Percentiles rank a stretch among this genome's conserved stretches.
Evolutionary conservation across 2,113 vertebrate genomes (phyloP).

Genomic region (Embiotoca jacksoni): DNA sequence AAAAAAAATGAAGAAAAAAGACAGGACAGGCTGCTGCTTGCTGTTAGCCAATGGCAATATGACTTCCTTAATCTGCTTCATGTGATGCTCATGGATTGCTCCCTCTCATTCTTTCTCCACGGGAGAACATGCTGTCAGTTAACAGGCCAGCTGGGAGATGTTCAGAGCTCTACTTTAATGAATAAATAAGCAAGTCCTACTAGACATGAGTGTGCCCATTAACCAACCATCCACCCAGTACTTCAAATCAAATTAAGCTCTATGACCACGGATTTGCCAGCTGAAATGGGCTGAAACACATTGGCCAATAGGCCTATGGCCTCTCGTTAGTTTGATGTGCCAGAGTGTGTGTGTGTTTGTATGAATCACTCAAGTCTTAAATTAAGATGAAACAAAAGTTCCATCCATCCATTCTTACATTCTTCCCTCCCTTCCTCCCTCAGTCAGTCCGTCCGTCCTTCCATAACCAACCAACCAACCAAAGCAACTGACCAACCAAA

Average conservation of each 20-base stretch:
- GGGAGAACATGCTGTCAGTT: constrained; percentile 39
- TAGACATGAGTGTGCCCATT: constrained; percentile 34
- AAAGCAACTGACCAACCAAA: too few species aligned
- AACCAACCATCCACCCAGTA: constrained; percentile 7
- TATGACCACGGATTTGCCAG: constrained; percentile 45
- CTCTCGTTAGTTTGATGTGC: constrained; percentile 24
- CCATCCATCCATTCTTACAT: too few species aligned
- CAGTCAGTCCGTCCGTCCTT: too few species aligned
- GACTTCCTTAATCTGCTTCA: background rate
- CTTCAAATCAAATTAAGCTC: constrained; percentile 65
- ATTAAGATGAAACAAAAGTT: background rate
- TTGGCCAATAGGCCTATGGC: constrained; percentile 36
- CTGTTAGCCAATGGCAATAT: too few species aligned
- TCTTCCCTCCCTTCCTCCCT: too few species aligned
- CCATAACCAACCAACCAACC: too few species aligned
- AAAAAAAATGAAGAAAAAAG: too few species aligned
- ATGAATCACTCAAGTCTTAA: constrained; percentile 6
- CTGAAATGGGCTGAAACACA: constrained; percentile 46
- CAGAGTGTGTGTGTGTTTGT: constrained; percentile 17
- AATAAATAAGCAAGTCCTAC: constrained; percentile 49
- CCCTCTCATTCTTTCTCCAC: constrained; percentile 8
- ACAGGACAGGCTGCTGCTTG: too few species aligned
- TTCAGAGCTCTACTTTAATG: constrained; percentile 45
- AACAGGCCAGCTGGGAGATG: constrained; percentile 49
- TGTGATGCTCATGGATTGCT: constrained; percentile 34